Conservation (phyloP, 2,113 vertebrate genomes). For the Zootoca vivipara region DNA sequence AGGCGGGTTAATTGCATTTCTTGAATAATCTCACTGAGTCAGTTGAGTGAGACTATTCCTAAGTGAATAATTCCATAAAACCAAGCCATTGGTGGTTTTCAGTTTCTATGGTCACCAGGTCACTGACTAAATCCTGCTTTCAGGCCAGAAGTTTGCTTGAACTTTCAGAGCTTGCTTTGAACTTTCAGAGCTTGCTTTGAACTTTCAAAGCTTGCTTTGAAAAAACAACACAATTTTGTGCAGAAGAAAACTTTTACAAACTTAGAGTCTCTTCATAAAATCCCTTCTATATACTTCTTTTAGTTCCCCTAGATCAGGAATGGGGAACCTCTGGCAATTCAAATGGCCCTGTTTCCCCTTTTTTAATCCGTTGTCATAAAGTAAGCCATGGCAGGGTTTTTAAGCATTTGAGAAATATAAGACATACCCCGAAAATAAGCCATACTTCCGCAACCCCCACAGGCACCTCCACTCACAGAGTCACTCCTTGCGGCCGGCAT, state of each 20-base stretch:
- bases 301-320: neutral
- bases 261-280: neutral
- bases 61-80: constrained; percentile 1
- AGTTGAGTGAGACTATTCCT: neutral
- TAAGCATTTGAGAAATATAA: too few relatives aligned
- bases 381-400: too few relatives aligned
- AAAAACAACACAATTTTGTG: neutral
- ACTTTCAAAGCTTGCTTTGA: neutral
- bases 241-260: neutral
- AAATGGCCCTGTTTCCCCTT: too few relatives aligned
- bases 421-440: too few relatives aligned
- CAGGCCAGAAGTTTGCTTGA: neutral
- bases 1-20: constrained; percentile 10
- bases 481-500: too few relatives aligned
- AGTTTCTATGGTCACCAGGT: neutral
- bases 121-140: neutral
- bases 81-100: neutral
- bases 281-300: neutral
- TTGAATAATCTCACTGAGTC: constrained; percentile 11
- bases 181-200: neutral
- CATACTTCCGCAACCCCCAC: too few relatives aligned
- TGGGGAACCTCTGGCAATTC: too few relatives aligned
- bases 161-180: neutral
- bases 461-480: too few relatives aligned
- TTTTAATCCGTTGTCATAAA: too few relatives aligned